A percentile compares a stretch with the other conserved stretches of the same genome.
Conservation (phyloP, 1,140 invertebrate genomes). For the Ceratosolen solmsi region DNA sequence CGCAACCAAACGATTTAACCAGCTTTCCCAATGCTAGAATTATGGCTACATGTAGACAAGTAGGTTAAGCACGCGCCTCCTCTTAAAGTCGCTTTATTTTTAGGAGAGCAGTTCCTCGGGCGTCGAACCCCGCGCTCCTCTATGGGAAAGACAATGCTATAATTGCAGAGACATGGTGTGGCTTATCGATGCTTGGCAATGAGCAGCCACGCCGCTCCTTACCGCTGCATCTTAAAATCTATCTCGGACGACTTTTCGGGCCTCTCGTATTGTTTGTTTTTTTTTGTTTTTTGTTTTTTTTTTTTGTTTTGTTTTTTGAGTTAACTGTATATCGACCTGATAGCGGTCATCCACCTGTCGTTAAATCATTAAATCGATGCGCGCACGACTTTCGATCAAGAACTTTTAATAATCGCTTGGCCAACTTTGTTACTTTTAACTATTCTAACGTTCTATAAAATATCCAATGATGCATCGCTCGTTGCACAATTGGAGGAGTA, state of each 20-base stretch:
- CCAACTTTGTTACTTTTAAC: background rate
- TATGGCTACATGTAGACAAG: conserved; percentile 56
- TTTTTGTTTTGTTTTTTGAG: background rate
- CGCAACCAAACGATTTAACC: conserved; percentile 51
- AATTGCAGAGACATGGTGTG: background rate
- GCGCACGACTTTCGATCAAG: background rate
- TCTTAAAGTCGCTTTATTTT: background rate
- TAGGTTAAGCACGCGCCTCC: conserved; percentile 57
- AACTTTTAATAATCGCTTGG: background rate
- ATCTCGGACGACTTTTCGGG: too few relatives aligned
- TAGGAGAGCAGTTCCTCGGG: background rate
- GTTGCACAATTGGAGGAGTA: too few relatives aligned
- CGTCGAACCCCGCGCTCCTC: background rate
- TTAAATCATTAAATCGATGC: background rate
- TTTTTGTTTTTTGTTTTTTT: too few relatives aligned
- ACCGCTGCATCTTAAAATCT: too few relatives aligned
- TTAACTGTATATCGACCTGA: background rate
- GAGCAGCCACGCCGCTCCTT: too few relatives aligned
- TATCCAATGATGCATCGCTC: background rate
- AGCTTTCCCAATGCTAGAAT: conserved; percentile 62
- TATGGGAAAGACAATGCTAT: background rate
- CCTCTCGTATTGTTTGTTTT: too few relatives aligned
- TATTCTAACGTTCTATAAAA: background rate
- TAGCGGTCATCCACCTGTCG: background rate
- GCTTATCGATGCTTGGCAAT: background rate